Percentiles rank a stretch among this genome's conserved stretches.
Conservation (phyloP, 2,113 vertebrate species). For the Spermophilus dauricus region DNA sequence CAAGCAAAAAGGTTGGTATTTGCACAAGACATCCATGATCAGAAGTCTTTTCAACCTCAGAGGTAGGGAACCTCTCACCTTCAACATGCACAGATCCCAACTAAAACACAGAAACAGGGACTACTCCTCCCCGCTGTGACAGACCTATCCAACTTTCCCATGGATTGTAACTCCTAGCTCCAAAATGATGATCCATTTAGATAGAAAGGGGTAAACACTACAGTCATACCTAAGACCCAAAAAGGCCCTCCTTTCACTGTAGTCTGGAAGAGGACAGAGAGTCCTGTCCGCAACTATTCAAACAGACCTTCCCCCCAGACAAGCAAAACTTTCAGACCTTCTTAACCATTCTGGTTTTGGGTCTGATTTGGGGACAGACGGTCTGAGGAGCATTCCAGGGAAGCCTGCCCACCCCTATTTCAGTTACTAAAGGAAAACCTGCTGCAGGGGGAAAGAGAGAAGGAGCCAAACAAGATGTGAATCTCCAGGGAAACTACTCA, state of each 20-base stretch:
- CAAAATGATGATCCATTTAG: neutral
- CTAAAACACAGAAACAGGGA: neutral
- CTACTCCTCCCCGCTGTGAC: neutral
- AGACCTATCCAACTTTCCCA: neutral
- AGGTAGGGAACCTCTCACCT: neutral
- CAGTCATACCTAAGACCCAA: neutral
- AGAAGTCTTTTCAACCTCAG: neutral
- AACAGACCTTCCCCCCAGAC: neutral
- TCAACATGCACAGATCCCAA: neutral
- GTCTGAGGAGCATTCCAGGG: neutral
- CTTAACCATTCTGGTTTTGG: neutral
- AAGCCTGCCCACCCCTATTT: neutral
- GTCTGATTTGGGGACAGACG: neutral
- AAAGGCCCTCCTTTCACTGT: neutral
- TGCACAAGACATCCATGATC: neutral
- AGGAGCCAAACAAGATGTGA: conserved; percentile 10
- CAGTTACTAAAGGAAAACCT: neutral
- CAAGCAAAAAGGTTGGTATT: neutral
- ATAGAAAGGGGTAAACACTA: neutral
- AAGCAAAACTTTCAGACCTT: neutral
- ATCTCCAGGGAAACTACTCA: conserved; percentile 54
- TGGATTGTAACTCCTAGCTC: neutral
- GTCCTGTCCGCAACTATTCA: neutral
- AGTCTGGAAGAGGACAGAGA: neutral
- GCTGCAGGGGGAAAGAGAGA: neutral